Evolutionary conservation across 37 sponge, comb jelly and placozoan genomes (phyloP).

Genomic region (Cladorhizidae sp.): DNA sequence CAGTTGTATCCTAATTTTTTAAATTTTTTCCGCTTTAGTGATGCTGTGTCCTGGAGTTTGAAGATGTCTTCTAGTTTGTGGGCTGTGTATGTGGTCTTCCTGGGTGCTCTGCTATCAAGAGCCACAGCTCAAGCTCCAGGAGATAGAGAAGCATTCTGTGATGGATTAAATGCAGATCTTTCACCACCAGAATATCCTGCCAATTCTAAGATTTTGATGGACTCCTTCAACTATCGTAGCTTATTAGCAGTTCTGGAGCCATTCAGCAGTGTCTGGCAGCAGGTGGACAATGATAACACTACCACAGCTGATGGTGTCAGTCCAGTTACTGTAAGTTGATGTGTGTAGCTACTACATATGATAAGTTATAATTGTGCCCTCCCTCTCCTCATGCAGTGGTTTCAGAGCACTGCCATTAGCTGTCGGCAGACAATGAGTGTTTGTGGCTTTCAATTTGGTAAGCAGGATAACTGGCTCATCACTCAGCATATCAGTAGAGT

Average conservation of each 20-base stretch:
- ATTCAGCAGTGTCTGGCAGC: not conserved
- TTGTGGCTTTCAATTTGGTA: not conserved
- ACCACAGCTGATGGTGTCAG: not conserved
- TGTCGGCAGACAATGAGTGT: slow-evolving; percentile 5
- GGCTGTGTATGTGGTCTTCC: not conserved
- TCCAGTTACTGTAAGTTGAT: not conserved
- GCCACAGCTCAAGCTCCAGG: slow-evolving; percentile 5
- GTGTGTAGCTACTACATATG: not conserved
- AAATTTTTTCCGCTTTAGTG: too few relatives aligned
- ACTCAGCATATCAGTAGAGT: slow-evolving; percentile 37
- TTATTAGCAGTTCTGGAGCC: not conserved
- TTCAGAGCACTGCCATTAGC: not conserved
- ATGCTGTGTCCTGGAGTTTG: too few relatives aligned
- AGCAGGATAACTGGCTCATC: slow-evolving; percentile 41
- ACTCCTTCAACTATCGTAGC: slow-evolving; percentile 24
- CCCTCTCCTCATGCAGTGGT: slow-evolving; percentile 16
- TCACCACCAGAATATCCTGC: not conserved
- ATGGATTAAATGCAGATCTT: too few relatives aligned
- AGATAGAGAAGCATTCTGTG: slow-evolving; percentile 6
- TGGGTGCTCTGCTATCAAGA: not conserved
- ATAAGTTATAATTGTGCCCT: not conserved
- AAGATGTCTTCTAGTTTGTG: not conserved
- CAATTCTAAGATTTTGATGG: slow-evolving; percentile 22
- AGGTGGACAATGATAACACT: slow-evolving; percentile 15
- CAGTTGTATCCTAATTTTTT: too few relatives aligned